Evolutionary conservation across 2,113 vertebrate genomes (phyloP).

Genomic region (Holacanthus passer): DNA sequence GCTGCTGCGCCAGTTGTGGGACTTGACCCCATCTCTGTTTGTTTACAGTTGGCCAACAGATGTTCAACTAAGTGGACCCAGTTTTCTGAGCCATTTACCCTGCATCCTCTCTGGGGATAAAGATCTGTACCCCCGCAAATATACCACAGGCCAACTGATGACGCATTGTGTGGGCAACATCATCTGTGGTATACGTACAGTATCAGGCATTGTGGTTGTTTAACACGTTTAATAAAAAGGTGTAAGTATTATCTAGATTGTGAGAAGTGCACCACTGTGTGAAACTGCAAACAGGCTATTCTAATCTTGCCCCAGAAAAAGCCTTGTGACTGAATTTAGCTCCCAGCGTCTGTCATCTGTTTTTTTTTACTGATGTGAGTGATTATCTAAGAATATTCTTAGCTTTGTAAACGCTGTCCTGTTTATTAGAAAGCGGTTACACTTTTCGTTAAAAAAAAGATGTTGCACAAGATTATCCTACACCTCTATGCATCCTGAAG

Average conservation of each 20-base stretch:
- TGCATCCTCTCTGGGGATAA: slow-evolving; percentile 63
- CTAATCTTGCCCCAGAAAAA: slow-evolving; percentile 69
- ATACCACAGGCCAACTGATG: slow-evolving; percentile 55
- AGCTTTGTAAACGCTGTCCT: slow-evolving; percentile 46
- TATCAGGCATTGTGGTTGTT: slow-evolving; percentile 13
- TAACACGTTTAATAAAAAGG: slow-evolving; percentile 51
- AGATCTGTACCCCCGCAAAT: slow-evolving; percentile 52
- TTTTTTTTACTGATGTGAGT: slow-evolving; percentile 36
- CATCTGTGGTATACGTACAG: slow-evolving; percentile 2
- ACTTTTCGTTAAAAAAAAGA: slow-evolving; percentile 21
- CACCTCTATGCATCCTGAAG: slow-evolving; percentile 14
- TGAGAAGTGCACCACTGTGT: slow-evolving; percentile 53
- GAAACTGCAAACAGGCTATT: slow-evolving; percentile 48
- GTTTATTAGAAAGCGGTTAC: slow-evolving; percentile 36
- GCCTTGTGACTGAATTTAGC: slow-evolving; percentile 54
- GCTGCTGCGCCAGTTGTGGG: slow-evolving; percentile 43
- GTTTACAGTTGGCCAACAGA: slow-evolving; percentile 72
- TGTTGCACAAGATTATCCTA: slow-evolving; percentile 23
- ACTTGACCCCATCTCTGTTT: slow-evolving; percentile 67
- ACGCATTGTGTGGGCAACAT: slow-evolving; percentile 50
- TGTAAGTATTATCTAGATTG: slow-evolving; percentile 39
- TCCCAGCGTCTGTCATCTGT: slow-evolving; percentile 49
- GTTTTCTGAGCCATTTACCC: slow-evolving; percentile 72
- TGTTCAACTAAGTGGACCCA: slow-evolving; percentile 57
- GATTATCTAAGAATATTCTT: slow-evolving; percentile 43